Evolutionary conservation across 2,797 vertebrate species (phyloP).

Genomic region (Acipenser ruthenus): DNA sequence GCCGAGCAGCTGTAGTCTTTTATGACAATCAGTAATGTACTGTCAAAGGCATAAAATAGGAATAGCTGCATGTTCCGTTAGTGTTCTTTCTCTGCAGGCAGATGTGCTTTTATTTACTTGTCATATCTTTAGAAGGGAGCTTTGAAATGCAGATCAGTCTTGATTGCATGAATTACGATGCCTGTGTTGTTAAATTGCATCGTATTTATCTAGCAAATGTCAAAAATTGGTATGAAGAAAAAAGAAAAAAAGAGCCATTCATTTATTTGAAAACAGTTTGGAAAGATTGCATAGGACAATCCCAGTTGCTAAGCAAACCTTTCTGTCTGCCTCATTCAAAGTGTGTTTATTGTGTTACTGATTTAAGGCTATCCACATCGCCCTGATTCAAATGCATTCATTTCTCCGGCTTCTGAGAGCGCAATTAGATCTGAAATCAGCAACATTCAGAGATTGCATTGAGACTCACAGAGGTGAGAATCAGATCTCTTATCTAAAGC

Average conservation of each 20-base stretch:
- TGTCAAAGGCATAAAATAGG: constrained; percentile 64
- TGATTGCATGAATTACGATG: constrained; percentile 53
- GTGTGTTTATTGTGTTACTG: too few relatives aligned
- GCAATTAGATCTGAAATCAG: too few relatives aligned
- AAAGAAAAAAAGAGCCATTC: background rate
- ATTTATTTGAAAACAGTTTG: too few relatives aligned
- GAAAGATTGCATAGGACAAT: too few relatives aligned
- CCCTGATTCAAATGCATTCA: too few relatives aligned
- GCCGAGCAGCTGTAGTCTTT: constrained; percentile 56
- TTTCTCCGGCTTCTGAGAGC: too few relatives aligned
- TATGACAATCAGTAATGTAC: constrained; percentile 58
- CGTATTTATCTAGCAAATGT: constrained; percentile 26
- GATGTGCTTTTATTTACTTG: constrained; percentile 64
- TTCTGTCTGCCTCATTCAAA: too few relatives aligned
- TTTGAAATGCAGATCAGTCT: constrained; percentile 66
- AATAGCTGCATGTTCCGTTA: constrained; percentile 50
- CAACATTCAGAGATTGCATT: too few relatives aligned
- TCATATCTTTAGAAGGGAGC: constrained; percentile 53
- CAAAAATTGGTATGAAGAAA: background rate
- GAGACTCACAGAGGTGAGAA: too few relatives aligned
- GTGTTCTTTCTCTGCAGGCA: constrained; percentile 52
- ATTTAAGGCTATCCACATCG: too few relatives aligned
- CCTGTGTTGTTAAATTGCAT: background rate
- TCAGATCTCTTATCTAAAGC: too few relatives aligned
- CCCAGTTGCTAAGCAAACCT: too few relatives aligned